Conservation (phyloP, 1,140 invertebrate genomes). For the Trichonephila inaurata region DNA sequence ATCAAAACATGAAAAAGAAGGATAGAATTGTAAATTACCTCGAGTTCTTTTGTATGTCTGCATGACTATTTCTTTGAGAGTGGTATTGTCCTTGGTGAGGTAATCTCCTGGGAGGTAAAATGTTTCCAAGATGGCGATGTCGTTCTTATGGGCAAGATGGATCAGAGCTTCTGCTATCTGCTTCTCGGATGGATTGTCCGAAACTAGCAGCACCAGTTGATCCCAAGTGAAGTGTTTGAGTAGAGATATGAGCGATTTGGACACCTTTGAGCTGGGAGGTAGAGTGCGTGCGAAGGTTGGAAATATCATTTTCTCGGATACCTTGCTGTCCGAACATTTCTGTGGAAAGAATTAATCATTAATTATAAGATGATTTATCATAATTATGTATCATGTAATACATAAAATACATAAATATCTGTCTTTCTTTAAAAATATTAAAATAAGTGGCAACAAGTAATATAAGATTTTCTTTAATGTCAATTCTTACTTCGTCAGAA, state of each 20-base stretch:
- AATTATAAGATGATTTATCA: too few species aligned
- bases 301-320: constrained; percentile 87
- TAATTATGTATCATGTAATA: too few species aligned
- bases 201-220: constrained; percentile 85
- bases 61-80: constrained; percentile 76
- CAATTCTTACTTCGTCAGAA: too few species aligned
- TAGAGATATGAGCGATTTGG: constrained; percentile 85
- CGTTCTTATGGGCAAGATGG: constrained; percentile 83
- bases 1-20: background rate
- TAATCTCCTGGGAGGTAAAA: constrained; percentile 78
- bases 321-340: constrained; percentile 91
- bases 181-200: constrained; percentile 84
- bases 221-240: constrained; percentile 87
- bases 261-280: constrained; percentile 88
- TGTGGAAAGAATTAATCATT: constrained; percentile 79
- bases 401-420: too few species aligned
- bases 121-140: constrained; percentile 85
- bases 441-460: too few species aligned
- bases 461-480: too few species aligned
- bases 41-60: constrained; percentile 77
- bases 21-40: constrained; percentile 57
- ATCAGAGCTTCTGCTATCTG: constrained; percentile 86
- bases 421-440: too few species aligned
- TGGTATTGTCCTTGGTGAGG: constrained; percentile 75
- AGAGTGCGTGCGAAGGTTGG: constrained; percentile 92